Conservation (phyloP, 1,140 invertebrate genomes). For the Rhysida immarginata region DNA sequence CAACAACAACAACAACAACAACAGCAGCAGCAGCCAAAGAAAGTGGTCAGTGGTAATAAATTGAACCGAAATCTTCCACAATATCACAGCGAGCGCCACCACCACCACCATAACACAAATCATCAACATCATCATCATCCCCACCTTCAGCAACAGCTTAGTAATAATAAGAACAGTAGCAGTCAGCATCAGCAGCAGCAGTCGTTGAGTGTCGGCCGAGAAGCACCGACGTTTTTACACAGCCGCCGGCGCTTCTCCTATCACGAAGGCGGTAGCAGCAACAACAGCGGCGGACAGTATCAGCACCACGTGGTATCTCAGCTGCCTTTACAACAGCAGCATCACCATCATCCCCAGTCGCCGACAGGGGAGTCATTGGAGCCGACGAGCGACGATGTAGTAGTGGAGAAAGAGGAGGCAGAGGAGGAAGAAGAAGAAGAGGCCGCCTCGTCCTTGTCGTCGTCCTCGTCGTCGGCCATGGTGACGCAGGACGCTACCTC, state of each 20-base stretch:
- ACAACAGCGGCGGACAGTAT: neutral
- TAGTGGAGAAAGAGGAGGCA: neutral
- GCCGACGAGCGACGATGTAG: neutral
- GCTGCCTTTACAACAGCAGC: neutral
- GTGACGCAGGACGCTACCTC: neutral
- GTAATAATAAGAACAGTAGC: neutral
- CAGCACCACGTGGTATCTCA: neutral
- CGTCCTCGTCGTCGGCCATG: neutral
- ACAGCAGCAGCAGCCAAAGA: no score
- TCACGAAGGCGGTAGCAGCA: neutral
- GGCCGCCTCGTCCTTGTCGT: neutral
- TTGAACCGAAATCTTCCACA: neutral
- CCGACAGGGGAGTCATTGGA: no score
- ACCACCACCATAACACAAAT: neutral
- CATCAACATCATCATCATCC: neutral
- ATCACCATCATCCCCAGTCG: neutral
- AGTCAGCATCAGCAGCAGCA: no score
- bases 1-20: no score
- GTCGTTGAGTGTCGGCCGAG: no score
- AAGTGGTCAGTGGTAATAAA: neutral
- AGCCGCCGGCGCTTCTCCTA: neutral
- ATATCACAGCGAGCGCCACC: neutral
- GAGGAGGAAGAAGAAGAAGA: neutral
- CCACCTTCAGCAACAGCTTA: neutral
- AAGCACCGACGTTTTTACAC: neutral